A percentile compares a stretch with the other conserved stretches of the same genome.
phyloP scores from a whole-genome alignment of 2,113 vertebrate genomes.

The Sinocyclocheilus rhinocerous region DNA sequence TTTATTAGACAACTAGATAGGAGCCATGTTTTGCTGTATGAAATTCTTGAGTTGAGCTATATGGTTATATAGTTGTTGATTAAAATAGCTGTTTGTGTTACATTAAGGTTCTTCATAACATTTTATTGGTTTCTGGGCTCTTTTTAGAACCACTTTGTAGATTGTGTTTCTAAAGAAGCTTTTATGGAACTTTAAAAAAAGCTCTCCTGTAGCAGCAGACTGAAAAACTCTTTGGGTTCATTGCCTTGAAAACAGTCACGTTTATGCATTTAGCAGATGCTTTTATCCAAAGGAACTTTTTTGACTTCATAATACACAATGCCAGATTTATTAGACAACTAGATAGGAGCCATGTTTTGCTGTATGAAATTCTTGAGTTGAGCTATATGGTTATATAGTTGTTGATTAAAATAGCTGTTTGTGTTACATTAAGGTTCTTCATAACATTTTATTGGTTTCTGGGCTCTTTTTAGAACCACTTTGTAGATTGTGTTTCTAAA shows the following conservation, averaged over 20 bases:
- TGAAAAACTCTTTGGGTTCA: neutral
- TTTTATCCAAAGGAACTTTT: too few relatives aligned
- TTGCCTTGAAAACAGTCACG: neutral
- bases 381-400: neutral
- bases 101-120: neutral
- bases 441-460: neutral
- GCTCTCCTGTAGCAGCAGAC: neutral
- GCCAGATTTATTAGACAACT: neutral
- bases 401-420: neutral
- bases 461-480: neutral
- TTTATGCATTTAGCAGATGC: neutral
- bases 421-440: neutral
- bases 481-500: neutral
- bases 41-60: neutral
- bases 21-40: neutral
- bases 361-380: neutral
- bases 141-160: neutral
- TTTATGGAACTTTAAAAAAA: neutral
- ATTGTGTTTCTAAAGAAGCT: neutral
- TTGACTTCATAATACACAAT: neutral
- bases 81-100: neutral
- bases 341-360: neutral
- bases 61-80: neutral
- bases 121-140: neutral
- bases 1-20: neutral